Evolutionary conservation across 2,797 vertebrate genomes (phyloP).

Genomic region (Poliocrania exsul): DNA sequence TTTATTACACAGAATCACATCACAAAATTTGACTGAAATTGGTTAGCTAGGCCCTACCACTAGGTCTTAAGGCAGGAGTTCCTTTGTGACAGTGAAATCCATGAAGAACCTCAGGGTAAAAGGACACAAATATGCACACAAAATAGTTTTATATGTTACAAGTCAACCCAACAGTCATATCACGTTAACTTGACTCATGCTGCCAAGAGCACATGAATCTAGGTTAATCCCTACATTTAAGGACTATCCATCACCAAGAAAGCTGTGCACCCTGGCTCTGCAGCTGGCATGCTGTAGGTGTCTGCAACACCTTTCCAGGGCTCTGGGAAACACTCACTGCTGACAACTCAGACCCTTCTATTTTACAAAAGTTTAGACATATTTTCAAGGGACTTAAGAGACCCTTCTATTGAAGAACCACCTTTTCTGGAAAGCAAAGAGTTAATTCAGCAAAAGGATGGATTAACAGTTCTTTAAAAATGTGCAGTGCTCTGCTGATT

Average conservation of each 20-base stretch:
- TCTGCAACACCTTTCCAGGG: not conserved
- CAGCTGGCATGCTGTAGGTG: not conserved
- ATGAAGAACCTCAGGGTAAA: not conserved
- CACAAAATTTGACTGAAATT: not conserved
- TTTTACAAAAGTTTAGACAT: not conserved
- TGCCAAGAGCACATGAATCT: conserved; percentile 1
- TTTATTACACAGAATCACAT: not conserved
- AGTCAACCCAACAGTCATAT: not conserved
- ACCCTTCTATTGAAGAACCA: not conserved
- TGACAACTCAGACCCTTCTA: not conserved
- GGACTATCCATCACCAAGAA: not conserved
- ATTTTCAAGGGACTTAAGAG: not conserved
- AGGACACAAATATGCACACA: not conserved
- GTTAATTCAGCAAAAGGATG: conserved; percentile 19
- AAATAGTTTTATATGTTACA: not conserved
- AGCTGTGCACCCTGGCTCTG: not conserved
- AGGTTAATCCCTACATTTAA: conserved; percentile 43
- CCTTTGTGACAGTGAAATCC: not conserved
- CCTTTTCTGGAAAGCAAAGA: not conserved
- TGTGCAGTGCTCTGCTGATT: not conserved
- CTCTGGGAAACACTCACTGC: not conserved
- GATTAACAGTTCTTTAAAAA: conserved; percentile 41
- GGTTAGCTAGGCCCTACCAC: not conserved
- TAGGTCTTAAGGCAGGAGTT: not conserved
- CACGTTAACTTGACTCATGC: not conserved